Percentiles rank a stretch among this genome's conserved stretches.
Evolutionary conservation across 2,113 vertebrate species (phyloP).

Genomic region (Sphyrna mokarran): DNA sequence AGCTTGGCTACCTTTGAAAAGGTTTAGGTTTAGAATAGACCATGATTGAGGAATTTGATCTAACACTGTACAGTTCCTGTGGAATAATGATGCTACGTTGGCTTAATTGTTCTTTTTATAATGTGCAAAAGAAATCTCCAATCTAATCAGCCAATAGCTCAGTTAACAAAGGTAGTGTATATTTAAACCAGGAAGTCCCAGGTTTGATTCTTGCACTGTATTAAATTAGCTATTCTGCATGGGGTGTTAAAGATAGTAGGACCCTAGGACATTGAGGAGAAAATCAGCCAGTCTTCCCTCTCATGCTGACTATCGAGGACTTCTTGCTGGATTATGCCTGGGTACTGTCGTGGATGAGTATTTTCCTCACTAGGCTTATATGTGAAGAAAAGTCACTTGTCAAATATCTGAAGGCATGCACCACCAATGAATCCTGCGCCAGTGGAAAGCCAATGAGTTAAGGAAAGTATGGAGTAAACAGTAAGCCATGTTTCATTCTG

Average conservation of each 20-base stretch:
- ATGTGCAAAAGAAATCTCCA: neutral
- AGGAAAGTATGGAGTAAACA: neutral
- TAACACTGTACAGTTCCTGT: neutral
- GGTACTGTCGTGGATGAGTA: neutral
- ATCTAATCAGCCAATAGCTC: neutral
- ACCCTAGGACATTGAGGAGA: neutral
- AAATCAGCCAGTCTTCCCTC: neutral
- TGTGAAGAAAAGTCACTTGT: neutral
- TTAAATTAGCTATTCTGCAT: neutral
- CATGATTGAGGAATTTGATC: neutral
- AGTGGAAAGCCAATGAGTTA: neutral
- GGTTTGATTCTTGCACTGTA: neutral
- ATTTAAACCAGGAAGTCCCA: neutral
- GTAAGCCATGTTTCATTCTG: neutral
- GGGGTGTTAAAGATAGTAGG: neutral
- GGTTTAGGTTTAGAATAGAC: neutral
- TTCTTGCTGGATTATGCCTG: neutral
- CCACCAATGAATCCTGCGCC: neutral
- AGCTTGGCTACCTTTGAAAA: neutral
- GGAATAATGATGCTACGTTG: neutral
- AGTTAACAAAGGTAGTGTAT: neutral
- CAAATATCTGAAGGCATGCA: neutral
- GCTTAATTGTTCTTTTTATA: neutral
- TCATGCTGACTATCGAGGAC: neutral
- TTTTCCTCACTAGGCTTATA: neutral